These are phyloP conservation scores for Piezodorus guildinii DNA, from an alignment of 1,140 invertebrate genomes.

Conservation along the genomic window DNA sequence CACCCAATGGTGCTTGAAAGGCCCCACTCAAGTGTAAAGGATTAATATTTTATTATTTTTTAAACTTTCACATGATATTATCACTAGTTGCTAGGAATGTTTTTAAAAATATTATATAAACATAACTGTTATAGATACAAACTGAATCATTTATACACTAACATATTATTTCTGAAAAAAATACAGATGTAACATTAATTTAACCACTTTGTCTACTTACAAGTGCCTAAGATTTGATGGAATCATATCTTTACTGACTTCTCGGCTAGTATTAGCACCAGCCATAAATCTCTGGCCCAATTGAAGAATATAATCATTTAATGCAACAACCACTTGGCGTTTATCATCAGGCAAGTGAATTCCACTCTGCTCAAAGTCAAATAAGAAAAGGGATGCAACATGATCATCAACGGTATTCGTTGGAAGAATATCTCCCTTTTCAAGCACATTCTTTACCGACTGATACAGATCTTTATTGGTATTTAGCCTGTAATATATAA, in stretches of 20 bases:
- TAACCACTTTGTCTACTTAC: slow-evolving; percentile 43
- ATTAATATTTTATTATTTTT: too few species aligned
- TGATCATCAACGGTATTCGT: slow-evolving; percentile 68
- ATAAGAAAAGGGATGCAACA: slow-evolving; percentile 78
- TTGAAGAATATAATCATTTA: slow-evolving; percentile 71
- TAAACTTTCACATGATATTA: too few species aligned
- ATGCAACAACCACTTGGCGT: slow-evolving; percentile 61
- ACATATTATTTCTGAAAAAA: too few species aligned
- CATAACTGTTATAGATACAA: too few species aligned
- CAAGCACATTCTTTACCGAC: slow-evolving; percentile 53
- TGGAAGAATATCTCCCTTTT: slow-evolving; percentile 53
- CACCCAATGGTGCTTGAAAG: too few species aligned
- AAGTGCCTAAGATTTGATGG: slow-evolving; percentile 59
- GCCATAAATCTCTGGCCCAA: slow-evolving; percentile 78
- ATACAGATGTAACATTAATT: too few species aligned
- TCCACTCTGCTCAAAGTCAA: slow-evolving; percentile 94
- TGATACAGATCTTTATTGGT: slow-evolving; percentile 75
- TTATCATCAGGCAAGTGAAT: slow-evolving; percentile 79
- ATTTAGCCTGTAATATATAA: slow-evolving; percentile 53
- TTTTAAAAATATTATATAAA: too few species aligned
- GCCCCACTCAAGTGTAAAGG: too few species aligned
- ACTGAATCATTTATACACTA: too few species aligned
- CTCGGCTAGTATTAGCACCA: slow-evolving; percentile 52
- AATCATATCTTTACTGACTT: slow-evolving; percentile 48
- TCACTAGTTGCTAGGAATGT: too few species aligned